Conservation (phyloP, 2,888 invertebrate species). For the Xylota segnis region DNA sequence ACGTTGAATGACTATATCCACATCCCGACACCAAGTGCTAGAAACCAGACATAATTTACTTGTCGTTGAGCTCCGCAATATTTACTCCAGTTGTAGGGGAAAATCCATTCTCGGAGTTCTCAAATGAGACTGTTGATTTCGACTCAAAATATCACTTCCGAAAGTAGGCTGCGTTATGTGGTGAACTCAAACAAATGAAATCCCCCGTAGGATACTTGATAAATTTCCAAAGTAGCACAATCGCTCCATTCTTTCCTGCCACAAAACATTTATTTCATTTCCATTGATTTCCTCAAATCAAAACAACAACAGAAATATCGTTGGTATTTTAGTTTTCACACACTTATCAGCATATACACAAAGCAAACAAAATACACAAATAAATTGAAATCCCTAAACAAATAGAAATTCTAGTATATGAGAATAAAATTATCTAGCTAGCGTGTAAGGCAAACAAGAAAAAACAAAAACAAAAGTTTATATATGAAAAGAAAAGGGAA, state of each 20-base stretch:
- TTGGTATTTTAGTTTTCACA: conserved; percentile 7
- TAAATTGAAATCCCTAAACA: conserved; percentile 35
- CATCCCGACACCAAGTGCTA: too few relatives aligned
- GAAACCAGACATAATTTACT: too few relatives aligned
- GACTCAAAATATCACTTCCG: too few relatives aligned
- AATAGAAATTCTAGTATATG: conserved; percentile 20
- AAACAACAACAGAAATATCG: conserved; percentile 6
- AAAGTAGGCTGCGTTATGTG: too few relatives aligned
- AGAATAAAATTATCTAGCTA: conserved; percentile 24
- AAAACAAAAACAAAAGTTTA: conserved; percentile 17
- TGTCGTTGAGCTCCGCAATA: too few relatives aligned
- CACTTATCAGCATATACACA: conserved; percentile 13
- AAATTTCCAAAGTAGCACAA: not conserved
- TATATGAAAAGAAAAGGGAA: conserved; percentile 28
- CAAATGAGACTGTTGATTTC: too few relatives aligned
- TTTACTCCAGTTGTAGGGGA: too few relatives aligned
- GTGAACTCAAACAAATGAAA: too few relatives aligned
- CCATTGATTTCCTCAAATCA: not conserved
- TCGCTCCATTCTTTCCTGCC: not conserved
- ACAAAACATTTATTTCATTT: not conserved
- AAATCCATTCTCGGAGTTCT: too few relatives aligned
- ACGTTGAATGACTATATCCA: too few relatives aligned
- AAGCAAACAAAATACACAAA: conserved; percentile 56
- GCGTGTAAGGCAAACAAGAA: conserved; percentile 24
- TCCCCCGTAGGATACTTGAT: not conserved